A percentile compares a stretch with the other conserved stretches of the same genome.
phyloP scores from a whole-genome alignment of 2,888 invertebrate genomes.

The Chaetoderma sp. region DNA sequence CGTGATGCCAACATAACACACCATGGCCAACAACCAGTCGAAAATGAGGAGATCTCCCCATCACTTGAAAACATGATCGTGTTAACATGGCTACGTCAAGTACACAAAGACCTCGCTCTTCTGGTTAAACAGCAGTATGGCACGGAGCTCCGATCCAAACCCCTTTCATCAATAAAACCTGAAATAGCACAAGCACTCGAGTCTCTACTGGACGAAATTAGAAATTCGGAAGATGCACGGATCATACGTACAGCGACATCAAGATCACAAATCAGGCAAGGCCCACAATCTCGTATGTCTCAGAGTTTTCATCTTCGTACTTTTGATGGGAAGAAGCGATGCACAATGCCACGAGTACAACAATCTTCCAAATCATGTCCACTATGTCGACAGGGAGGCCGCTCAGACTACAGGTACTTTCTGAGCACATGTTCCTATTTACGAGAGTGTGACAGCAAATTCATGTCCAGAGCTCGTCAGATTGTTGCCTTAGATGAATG shows the following conservation, averaged over 20 bases:
- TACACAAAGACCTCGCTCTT: constrained; percentile 13
- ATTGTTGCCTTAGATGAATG: too few species aligned
- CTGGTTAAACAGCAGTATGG: constrained; percentile 14
- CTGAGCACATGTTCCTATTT: constrained; percentile 36
- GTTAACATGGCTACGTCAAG: constrained; percentile 18
- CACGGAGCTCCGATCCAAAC: not conserved
- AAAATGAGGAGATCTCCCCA: constrained; percentile 27
- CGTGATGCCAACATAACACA: constrained; percentile 28
- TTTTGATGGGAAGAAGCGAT: too few species aligned
- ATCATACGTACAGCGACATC: too few species aligned
- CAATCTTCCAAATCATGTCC: too few species aligned
- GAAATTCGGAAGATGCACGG: too few species aligned
- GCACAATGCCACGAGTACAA: too few species aligned
- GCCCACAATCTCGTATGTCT: too few species aligned
- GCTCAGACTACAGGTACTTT: constrained; percentile 29
- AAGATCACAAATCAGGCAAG: too few species aligned
- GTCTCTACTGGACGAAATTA: constrained; percentile 22
- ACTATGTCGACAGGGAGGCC: constrained; percentile 34
- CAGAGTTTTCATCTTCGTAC: too few species aligned
- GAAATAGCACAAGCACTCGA: constrained; percentile 4
- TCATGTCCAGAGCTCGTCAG: constrained; percentile 23
- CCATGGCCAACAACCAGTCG: constrained; percentile 20
- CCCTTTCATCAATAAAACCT: constrained; percentile 6
- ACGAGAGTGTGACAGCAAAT: constrained; percentile 35
- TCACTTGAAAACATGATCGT: constrained; percentile 24